Evolutionary conservation across 23 tunicate genomes (phyloP).

Genomic region (Trididemnum nubilum): DNA sequence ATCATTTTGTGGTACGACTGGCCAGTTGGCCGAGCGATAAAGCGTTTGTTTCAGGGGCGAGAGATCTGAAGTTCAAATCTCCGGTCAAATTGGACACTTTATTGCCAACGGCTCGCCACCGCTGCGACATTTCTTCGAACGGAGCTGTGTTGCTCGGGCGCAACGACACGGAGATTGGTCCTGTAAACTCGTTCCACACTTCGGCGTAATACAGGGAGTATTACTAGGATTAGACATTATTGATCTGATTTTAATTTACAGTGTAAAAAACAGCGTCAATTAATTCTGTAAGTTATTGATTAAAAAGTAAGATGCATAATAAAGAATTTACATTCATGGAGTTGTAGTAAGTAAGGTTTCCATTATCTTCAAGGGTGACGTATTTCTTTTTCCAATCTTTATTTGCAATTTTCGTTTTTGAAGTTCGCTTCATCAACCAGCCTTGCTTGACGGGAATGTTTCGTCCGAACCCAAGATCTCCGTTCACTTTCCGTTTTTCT

Average conservation of each 20-base stretch:
- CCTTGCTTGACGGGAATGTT: conserved; percentile 94
- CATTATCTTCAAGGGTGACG: conserved; percentile 75
- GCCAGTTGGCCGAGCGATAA: background rate
- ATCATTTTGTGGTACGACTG: too few species aligned
- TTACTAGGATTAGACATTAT: background rate
- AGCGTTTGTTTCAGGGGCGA: background rate
- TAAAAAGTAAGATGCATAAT: too few species aligned
- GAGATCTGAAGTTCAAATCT: background rate
- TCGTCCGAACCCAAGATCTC: conserved; percentile 81
- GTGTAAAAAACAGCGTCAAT: too few species aligned
- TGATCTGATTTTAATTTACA: too few species aligned
- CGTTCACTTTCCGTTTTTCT: conserved; percentile 50
- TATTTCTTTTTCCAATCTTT: conserved; percentile 93
- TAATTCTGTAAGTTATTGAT: too few species aligned
- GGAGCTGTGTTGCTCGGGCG: too few species aligned
- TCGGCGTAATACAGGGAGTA: background rate
- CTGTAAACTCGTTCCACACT: background rate
- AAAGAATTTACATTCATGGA: conserved; percentile 88
- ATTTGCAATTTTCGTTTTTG: conserved; percentile 60
- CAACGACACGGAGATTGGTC: background rate
- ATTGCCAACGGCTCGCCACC: background rate
- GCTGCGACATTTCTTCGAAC: too few species aligned
- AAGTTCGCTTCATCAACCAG: conserved; percentile 58
- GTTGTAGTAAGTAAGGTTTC: conserved; percentile 70
- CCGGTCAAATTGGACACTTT: background rate